Conservation (phyloP, 2,888 invertebrate genomes). For the Cheilosia vernalis region DNA sequence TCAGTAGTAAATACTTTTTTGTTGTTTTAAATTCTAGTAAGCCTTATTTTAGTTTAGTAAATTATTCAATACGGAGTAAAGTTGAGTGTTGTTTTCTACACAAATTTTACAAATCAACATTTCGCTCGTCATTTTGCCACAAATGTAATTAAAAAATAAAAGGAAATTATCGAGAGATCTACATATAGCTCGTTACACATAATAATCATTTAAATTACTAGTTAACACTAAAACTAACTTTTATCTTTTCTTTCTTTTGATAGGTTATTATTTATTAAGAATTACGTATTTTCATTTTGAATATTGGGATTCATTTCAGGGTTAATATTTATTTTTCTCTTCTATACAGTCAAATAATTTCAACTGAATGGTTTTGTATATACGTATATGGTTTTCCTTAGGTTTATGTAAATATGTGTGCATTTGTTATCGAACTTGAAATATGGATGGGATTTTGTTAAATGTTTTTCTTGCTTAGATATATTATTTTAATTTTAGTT, state of each 20-base stretch:
- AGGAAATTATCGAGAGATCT: slow-evolving; percentile 27
- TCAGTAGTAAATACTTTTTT: slow-evolving; percentile 72
- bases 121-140: slow-evolving; percentile 24
- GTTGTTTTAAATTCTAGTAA: slow-evolving; percentile 64
- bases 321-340: slow-evolving; percentile 1
- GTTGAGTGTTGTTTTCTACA: slow-evolving; percentile 35
- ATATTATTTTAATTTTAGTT: slow-evolving; percentile 29
- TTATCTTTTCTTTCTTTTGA: slow-evolving; percentile 25
- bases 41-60: slow-evolving; percentile 71
- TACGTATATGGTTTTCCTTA: slow-evolving; percentile 37
- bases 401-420: slow-evolving; percentile 70
- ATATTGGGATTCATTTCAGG: slow-evolving; percentile 42
- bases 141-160: slow-evolving; percentile 7
- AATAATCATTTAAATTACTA: slow-evolving; percentile 43
- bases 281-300: slow-evolving; percentile 73
- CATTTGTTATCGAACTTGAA: slow-evolving; percentile 61
- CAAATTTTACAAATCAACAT: slow-evolving; percentile 53
- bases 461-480: too few species aligned
- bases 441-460: slow-evolving; percentile 72
- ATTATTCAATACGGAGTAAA: slow-evolving; percentile 58
- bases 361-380: slow-evolving; percentile 24
- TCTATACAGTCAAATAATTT: neutral
- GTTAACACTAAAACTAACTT: slow-evolving; percentile 54
- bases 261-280: slow-evolving; percentile 56
- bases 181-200: slow-evolving; percentile 23